These are phyloP conservation scores for Triplophysa rosa DNA, from an alignment of 2,113 vertebrate species.

Conservation along the genomic window DNA sequence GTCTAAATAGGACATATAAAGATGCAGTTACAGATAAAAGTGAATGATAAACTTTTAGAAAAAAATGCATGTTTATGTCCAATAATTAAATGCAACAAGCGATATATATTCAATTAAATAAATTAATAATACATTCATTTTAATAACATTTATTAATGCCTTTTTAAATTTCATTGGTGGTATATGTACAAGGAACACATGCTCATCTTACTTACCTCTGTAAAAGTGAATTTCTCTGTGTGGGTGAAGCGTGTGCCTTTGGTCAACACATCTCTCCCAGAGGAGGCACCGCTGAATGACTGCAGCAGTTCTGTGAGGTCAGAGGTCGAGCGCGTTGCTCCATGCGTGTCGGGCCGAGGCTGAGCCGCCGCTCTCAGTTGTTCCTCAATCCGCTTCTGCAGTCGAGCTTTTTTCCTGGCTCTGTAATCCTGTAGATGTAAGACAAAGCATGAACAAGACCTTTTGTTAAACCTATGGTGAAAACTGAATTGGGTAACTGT, in stretches of 20 bases:
- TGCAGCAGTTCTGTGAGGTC: slow-evolving; percentile 81
- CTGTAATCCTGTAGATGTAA: slow-evolving; percentile 75
- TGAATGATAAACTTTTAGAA: too few relatives aligned
- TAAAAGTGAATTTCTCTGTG: slow-evolving; percentile 84
- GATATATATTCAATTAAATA: too few relatives aligned
- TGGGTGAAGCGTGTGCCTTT: slow-evolving; percentile 89
- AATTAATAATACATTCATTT: too few relatives aligned
- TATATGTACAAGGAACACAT: background rate
- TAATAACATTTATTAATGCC: too few relatives aligned
- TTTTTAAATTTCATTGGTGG: too few relatives aligned
- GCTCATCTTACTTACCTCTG: slow-evolving; percentile 68
- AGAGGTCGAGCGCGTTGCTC: slow-evolving; percentile 57
- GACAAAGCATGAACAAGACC: background rate
- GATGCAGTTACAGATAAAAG: background rate
- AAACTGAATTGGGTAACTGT: too few relatives aligned
- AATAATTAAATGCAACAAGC: too few relatives aligned
- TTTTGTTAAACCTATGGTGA: background rate
- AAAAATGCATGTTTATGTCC: too few relatives aligned
- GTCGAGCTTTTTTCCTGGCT: slow-evolving; percentile 71
- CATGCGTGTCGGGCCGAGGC: slow-evolving; percentile 53
- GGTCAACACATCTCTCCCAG: slow-evolving; percentile 60
- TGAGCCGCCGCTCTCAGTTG: slow-evolving; percentile 75
- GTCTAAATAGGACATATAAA: background rate
- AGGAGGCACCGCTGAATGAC: slow-evolving; percentile 67
- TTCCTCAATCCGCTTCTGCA: slow-evolving; percentile 81